Evolutionary conservation across 2,888 invertebrate genomes (phyloP).

Genomic region (Acleris literana): DNA sequence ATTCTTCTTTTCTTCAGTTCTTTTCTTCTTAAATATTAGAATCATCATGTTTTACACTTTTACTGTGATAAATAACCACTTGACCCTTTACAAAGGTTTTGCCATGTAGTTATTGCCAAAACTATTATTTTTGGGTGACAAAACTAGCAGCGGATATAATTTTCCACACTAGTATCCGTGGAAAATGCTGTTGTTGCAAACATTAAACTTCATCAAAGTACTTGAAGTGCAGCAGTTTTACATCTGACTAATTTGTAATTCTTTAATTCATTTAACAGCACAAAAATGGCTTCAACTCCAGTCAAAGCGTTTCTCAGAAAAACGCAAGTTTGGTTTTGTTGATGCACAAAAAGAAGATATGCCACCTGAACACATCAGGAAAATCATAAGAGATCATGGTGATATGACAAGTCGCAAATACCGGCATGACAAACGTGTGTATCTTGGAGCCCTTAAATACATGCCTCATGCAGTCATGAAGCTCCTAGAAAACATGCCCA

Average conservation of each 20-base stretch:
- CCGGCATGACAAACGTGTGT: conserved; percentile 99
- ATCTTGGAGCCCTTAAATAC: conserved; percentile 98
- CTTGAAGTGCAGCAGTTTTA: not conserved
- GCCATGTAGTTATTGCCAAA: conserved; percentile 44
- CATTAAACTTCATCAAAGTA: conserved; percentile 37
- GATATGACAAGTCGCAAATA: conserved; percentile 99
- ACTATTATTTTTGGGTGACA: conserved; percentile 50
- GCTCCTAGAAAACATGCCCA: conserved; percentile 99
- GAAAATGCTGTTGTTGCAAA: conserved; percentile 71
- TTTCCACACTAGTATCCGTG: conserved; percentile 58
- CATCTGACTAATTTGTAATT: not conserved
- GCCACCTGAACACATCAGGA: conserved; percentile 99
- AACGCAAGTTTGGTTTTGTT: conserved; percentile 98
- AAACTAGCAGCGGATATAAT: conserved; percentile 63
- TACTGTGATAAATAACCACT: no score
- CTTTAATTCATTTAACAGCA: conserved; percentile 74
- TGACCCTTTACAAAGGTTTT: conserved; percentile 43
- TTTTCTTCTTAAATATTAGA: no score
- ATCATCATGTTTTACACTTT: no score
- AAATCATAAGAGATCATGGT: conserved; percentile 99
- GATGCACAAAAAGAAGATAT: conserved; percentile 99
- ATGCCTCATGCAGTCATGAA: conserved; percentile 99
- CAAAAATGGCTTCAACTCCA: conserved; percentile 99
- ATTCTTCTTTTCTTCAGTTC: no score
- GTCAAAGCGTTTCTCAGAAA: conserved; percentile 99